Conservation (phyloP, 1,140 invertebrate genomes). For the Hyles euphorbiae region DNA sequence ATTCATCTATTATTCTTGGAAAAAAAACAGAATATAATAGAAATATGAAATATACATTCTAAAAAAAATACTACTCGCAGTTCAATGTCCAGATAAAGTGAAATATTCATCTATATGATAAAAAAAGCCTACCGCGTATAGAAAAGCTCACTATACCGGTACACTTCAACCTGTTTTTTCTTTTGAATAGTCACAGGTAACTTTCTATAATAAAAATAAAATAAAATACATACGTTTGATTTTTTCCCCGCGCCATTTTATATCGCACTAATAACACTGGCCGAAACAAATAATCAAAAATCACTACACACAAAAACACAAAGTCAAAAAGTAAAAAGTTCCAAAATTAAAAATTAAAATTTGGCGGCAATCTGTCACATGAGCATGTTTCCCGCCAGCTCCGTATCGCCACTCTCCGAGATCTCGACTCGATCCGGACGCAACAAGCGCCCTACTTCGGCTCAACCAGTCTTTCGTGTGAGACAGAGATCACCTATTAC, state of each 20-base stretch:
- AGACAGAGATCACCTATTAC: constrained; percentile 44
- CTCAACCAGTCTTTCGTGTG: constrained; percentile 49
- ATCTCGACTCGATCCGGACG: constrained; percentile 56
- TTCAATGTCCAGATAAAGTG: too few relatives aligned
- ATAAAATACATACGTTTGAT: constrained; percentile 42
- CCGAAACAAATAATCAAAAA: constrained; percentile 20
- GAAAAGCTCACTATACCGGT: too few relatives aligned
- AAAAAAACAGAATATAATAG: too few relatives aligned
- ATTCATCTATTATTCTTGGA: too few relatives aligned
- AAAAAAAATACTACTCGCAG: too few relatives aligned
- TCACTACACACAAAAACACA: constrained; percentile 46
- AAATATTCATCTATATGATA: too few relatives aligned
- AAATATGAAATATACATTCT: too few relatives aligned
- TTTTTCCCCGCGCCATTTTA: constrained; percentile 44
- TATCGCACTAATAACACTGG: constrained; percentile 29
- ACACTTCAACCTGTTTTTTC: too few relatives aligned
- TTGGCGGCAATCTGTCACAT: constrained; percentile 66
- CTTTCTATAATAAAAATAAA: constrained; percentile 3
- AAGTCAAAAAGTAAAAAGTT: constrained; percentile 42
- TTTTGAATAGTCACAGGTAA: too few relatives aligned
- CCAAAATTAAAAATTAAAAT: constrained; percentile 45
- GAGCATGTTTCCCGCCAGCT: constrained; percentile 63
- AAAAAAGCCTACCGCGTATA: too few relatives aligned
- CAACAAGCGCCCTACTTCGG: constrained; percentile 66
- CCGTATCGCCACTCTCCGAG: constrained; percentile 67